Base-by-base conservation (phyloP, 37 sponge, comb jelly and placozoan species). In the Beroe forskalii region DNA sequence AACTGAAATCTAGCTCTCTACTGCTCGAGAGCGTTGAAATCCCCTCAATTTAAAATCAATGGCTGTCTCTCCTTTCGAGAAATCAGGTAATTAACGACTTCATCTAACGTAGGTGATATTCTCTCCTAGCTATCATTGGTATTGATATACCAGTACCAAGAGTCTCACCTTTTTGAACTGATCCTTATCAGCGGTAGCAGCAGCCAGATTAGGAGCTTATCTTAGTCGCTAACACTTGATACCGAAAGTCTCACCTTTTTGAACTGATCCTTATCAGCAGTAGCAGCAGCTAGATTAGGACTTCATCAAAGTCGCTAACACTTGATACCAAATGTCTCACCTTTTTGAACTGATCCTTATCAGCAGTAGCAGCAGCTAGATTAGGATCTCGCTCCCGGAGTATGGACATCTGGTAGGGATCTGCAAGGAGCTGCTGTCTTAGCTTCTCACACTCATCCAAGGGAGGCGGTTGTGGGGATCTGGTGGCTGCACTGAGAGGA, bases 361-460 rank as follows among this genome's bases (percentile, higher is more conserved):
- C 92, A 1, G 90, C 91, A 40, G 94, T 19, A 1, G 95, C 94
- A n/a, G 94, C 90, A 17, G 93, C 94, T 12, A 97, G 89, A 0
- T 90, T 90, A 23, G 95, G 95, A 75, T 95, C 95, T 0, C 92
- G 31, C 67, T 93, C 92, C 25, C 41, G 36, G 0, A 96, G 89
- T 25, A 72, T 32, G 14, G 92, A 62, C 39, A 95, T 2, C 36
- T 93, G 93, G 37, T 60, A 32, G 0, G 95, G 96, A 61, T 94
- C 91, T 14, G 76, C 63, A 14, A 92, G 90, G 20, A 93, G 61
- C 92, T 89, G 66, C 67, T 90, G 90, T 60, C 93, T 62, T 60
- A 92, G 37, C 41, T 83, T 35, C 66, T 90, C 90, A 90, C 89
- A 66, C 12, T 92, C 92, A 22, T 91, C 91, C 19, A 42, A n/a